Evolutionary conservation across 2,113 vertebrate genomes (phyloP).

Genomic region (Sander lucioperca): DNA sequence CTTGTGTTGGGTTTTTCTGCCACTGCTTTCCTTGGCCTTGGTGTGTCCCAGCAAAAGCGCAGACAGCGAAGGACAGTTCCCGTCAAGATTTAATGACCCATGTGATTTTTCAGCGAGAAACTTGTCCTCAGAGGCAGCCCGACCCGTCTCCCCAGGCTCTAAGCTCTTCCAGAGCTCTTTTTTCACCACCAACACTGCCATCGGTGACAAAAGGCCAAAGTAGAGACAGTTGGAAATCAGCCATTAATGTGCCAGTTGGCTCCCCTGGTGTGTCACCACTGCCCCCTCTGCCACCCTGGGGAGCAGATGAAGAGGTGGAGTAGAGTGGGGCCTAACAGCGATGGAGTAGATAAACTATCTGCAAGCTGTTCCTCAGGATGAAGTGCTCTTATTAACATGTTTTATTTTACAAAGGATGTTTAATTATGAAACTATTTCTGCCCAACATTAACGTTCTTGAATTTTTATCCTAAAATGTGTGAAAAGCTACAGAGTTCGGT

Average conservation of each 20-base stretch:
- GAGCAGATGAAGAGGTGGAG: conserved; percentile 34
- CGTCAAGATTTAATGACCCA: conserved; percentile 84
- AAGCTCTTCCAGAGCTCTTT: conserved; percentile 50
- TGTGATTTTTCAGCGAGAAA: conserved; percentile 74
- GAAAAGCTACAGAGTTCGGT: not conserved
- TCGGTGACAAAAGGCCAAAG: conserved; percentile 69
- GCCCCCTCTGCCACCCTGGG: conserved; percentile 26
- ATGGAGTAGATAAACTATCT: conserved; percentile 41
- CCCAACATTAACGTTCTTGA: not conserved
- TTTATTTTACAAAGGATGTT: not conserved
- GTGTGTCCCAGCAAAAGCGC: conserved; percentile 67
- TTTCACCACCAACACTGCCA: conserved; percentile 44
- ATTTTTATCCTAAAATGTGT: not conserved
- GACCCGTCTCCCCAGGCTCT: conserved; percentile 66
- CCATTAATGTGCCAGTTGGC: conserved; percentile 61
- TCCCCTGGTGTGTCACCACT: conserved; percentile 45
- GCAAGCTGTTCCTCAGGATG: conserved; percentile 31
- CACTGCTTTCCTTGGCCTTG: conserved; percentile 27
- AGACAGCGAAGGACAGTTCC: conserved; percentile 83
- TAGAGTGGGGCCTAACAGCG: conserved; percentile 11
- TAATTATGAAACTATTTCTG: not conserved
- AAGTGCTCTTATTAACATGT: not conserved
- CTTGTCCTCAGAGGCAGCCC: conserved; percentile 61
- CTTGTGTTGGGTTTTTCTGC: conserved; percentile 44
- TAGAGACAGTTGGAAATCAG: conserved; percentile 50